Evolutionary conservation across 2,888 invertebrate species (phyloP), one percentile per base, ranked within the genome.

Genomic region (Heteropelma amictum): DNA sequence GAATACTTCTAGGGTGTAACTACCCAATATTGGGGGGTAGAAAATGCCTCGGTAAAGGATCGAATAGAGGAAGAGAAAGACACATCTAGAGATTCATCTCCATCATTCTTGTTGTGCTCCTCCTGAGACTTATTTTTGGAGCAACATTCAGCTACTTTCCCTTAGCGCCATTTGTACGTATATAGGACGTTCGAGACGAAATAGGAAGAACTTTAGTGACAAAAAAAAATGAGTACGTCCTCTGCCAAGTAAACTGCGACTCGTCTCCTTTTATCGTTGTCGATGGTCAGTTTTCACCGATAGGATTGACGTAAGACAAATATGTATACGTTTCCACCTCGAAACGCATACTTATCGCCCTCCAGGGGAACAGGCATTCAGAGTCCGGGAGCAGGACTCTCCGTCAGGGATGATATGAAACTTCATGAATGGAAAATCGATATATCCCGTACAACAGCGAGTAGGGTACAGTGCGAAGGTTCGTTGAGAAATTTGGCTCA

Each of bases 301-400:
- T 38, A 42, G 51, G 38, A 19, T 40, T 28, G 26, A 79, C 71
- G 65, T 77, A 76, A 78, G 79, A 76, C 64, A 65, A 75, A 77
- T n/a, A n/a, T n/a, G n/a, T n/a, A n/a, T n/a, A 75, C 60, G 72
- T 51, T 68, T 79, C 73, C 71, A 54, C 72, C 75, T 76, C 76
- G 77, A 79, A 79, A 80, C 79, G 79, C 79, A 80, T 80, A 80
- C 80, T 80, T 80, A 79, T 79, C 80, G 80, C 73, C 77, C 75
- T 77, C 77, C 51, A 23, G 28, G 42, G 79, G 77, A 78, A 72
- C 81, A 83, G 83, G 84, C 75, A 38, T 72, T 40, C 80, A 83
- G 78, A 54, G 40, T 8, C 17, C 56, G 51, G 21, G 45, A 80
- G 80, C 51, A 76, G 79, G 79, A 77, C 64, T 47, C 53, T 33